Evolutionary conservation across 2,797 vertebrate species (phyloP), one percentile per base, ranked within the genome.

Genomic region (Anabacerthia variegaticeps): DNA sequence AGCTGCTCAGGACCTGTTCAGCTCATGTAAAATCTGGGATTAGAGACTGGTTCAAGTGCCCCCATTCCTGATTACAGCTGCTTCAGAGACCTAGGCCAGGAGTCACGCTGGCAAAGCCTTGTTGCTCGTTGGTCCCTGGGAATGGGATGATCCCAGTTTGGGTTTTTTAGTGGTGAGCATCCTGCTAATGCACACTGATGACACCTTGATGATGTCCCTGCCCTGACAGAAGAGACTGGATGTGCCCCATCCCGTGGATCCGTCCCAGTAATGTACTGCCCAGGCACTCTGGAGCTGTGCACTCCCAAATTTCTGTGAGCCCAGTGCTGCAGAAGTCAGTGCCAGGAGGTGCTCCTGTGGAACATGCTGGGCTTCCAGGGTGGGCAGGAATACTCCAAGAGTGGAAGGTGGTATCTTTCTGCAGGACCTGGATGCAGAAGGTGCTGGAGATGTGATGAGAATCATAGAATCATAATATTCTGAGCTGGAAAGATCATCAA

Each of bases 11-110:
- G 76, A 74, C 83, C 83, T 84, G 85, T 19, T 95, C 72, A 76
- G 62, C 34, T 84, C 78, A n/a, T 89, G 73, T 88, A 71, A 95
- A 97, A 95, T 52, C 62, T 89, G 74, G 84, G 89, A 94, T 96
- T 94, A 96, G 44, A 87, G 92, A 34, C 14, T 28, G 39, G 61
- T 74, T 87, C 5, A 6, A 67, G 68, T 77, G 84, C 43, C 65
- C 69, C 41, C 37, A 28, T 37, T 93, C 49, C 86, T 1, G 26
- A 49, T 85, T 93, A 87, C 81, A 85, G 74, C 88, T 90, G 80
- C 77, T 91, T 46, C 46, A 44, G 74, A 85, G 78, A 73, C 80
- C 67, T 14, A 34, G 71, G 78, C 89, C 81, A 63, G 89, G 55
- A 76, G 56, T 82, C 84, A 52, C 0, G 0, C 89, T 58, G 71